phyloP scores from a whole-genome alignment of 2,888 invertebrate species.

The Rhagonycha lutea region DNA sequence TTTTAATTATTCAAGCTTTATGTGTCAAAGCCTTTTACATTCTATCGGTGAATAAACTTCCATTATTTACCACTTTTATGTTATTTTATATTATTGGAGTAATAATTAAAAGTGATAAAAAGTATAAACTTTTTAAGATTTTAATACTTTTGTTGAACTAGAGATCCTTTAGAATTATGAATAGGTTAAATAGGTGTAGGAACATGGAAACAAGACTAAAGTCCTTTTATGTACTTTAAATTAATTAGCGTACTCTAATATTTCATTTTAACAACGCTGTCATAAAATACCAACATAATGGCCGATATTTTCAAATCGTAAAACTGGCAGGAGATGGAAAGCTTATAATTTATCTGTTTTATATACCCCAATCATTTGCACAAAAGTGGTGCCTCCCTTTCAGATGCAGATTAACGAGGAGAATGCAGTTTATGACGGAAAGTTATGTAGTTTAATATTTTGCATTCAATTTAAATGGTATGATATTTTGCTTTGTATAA shows the following conservation, averaged over 20 bases:
- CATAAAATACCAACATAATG: neutral
- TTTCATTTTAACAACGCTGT: neutral
- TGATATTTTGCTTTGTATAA: too few relatives aligned
- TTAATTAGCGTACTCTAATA: neutral
- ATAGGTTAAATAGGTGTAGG: neutral
- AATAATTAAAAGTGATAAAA: too few relatives aligned
- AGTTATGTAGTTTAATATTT: neutral
- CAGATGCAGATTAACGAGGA: neutral
- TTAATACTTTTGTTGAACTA: too few relatives aligned
- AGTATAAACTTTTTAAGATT: too few relatives aligned
- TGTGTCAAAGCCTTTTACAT: too few relatives aligned
- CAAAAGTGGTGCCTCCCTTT: neutral
- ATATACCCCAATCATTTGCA: neutral
- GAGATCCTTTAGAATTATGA: neutral
- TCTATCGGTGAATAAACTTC: too few relatives aligned
- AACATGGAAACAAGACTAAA: neutral
- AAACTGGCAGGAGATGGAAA: neutral
- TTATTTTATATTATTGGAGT: too few relatives aligned
- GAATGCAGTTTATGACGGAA: neutral
- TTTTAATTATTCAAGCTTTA: too few relatives aligned
- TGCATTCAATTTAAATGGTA: too few relatives aligned
- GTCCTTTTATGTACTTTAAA: neutral
- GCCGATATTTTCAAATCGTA: neutral
- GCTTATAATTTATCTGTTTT: neutral
- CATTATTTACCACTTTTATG: too few relatives aligned